Percentiles rank a stretch among this genome's conserved stretches.
phyloP scores from a whole-genome alignment of 2,797 vertebrate genomes.

The Ataeniobius toweri region DNA sequence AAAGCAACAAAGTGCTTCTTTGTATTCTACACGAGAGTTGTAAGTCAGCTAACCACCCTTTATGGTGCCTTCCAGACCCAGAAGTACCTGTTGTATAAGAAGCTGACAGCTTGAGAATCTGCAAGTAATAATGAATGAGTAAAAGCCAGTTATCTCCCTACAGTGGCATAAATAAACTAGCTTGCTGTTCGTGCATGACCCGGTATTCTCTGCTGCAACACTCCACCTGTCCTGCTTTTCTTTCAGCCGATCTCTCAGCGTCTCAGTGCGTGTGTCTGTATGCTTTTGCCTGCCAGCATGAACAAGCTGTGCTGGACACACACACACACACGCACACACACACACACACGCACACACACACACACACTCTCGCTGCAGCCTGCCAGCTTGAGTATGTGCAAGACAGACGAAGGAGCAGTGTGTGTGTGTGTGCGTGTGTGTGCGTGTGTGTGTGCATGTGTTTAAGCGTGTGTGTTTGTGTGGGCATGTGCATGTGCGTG shows the following conservation, averaged over 20 bases:
- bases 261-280: slow-evolving; percentile 41
- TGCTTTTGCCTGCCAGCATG: slow-evolving; percentile 70
- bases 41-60: slow-evolving; percentile 33
- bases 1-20: slow-evolving; percentile 26
- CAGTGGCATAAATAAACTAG: slow-evolving; percentile 59
- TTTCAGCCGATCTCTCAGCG: slow-evolving; percentile 40
- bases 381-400: slow-evolving; percentile 62
- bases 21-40: slow-evolving; percentile 13
- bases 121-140: slow-evolving; percentile 60
- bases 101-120: slow-evolving; percentile 40
- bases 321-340: slow-evolving; percentile 33
- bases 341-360: slow-evolving; percentile 19
- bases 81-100: slow-evolving; percentile 61
- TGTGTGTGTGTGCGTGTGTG: slow-evolving; percentile 28
- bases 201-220: slow-evolving; percentile 62
- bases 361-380: slow-evolving; percentile 37
- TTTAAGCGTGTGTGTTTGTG: slow-evolving; percentile 10
- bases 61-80: slow-evolving; percentile 31
- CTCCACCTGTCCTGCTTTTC: slow-evolving; percentile 61
- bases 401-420: slow-evolving; percentile 50
- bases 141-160: slow-evolving; percentile 54
- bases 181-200: slow-evolving; percentile 67
- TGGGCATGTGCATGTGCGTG: slow-evolving; percentile 11
- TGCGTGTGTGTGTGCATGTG: slow-evolving; percentile 23
- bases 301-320: slow-evolving; percentile 69